Percentiles rank a stretch among this genome's conserved stretches.
Conservation (phyloP, 2,113 vertebrate species). For the Pelodiscus sinensis region DNA sequence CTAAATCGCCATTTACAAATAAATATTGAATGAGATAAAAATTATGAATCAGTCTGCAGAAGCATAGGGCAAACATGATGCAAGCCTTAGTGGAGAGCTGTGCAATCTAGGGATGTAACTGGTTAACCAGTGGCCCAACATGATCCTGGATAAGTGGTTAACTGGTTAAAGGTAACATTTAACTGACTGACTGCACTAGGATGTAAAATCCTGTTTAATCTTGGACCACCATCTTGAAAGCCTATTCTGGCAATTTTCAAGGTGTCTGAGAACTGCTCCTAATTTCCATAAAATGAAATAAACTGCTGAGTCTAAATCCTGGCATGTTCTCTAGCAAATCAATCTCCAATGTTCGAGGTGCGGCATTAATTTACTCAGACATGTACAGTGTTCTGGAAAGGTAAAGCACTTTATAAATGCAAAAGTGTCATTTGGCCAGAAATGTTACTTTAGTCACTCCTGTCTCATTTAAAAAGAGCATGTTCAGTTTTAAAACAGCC, state of each 20-base stretch:
- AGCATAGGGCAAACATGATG: rapidly evolving
- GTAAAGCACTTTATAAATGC: neutral
- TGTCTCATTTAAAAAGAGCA: neutral
- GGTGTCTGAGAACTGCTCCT: rapidly evolving
- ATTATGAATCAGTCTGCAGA: rapidly evolving
- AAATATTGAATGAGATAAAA: rapidly evolving
- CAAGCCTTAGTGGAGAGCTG: neutral
- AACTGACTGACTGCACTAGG: too few relatives aligned
- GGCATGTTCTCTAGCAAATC: neutral
- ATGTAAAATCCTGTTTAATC: too few relatives aligned
- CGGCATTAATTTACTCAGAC: neutral
- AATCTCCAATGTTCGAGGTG: neutral
- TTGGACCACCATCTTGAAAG: neutral
- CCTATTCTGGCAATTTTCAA: neutral
- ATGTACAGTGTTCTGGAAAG: rapidly evolving
- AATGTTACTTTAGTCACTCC: neutral
- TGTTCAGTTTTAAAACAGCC: neutral
- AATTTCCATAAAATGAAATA: neutral
- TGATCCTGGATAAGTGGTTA: too few relatives aligned
- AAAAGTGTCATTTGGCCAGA: neutral
- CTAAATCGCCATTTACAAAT: neutral
- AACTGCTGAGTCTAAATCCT: neutral
- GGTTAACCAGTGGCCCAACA: too few relatives aligned
- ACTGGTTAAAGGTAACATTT: too few relatives aligned
- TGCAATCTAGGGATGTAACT: neutral